Base-by-base conservation (phyloP, 2,797 vertebrate genomes). In the Pristis pectinata region DNA sequence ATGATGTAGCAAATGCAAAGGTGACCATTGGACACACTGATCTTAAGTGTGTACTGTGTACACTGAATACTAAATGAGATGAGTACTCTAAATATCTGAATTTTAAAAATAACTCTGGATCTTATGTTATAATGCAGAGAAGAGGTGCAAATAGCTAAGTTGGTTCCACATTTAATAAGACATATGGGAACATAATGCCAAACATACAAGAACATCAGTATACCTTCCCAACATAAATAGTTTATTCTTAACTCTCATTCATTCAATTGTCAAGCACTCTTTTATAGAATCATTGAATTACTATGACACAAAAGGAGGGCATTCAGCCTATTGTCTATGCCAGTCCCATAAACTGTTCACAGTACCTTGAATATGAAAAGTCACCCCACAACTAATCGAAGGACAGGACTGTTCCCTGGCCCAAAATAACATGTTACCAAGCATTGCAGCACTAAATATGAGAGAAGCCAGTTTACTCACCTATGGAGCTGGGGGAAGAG, bases 1-100 rank as follows among this genome's bases (percentile, higher is more conserved):
- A 74, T 56, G 70, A n/a, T 94, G 67, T 94, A 76, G 67, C 92
- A 74, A 49, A 94, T 72, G 44, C 41, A 76, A 94, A 94, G 92
- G 70, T 94, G 41, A 76, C 41, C 70, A 74, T 49, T 94, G 92
- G 49, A 74, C 30, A 44, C 11, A 94, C 70, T 94, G 44, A 76
- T 53, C 37, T 53, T 34, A 94, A 53, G 49, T 74, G 41, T 34
- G 37, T 41, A 49, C 27, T 37, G 17, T 53, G 92, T 41, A 74
- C 70, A 74, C 44, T 93, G 92, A 93, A 74, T 76, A 93, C 27
- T 13, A 94, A 76, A 94, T 22, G 2, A 67, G 19, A 67, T 41
- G 37, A 91, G 22, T 41, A 24, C n/a, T 37, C 30, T 19, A 87
- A 41, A 41, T 67, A 67, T 67, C 59, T 41, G n/a, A 91, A 91